A percentile compares a stretch with the other conserved stretches of the same genome.
Evolutionary conservation across 2,888 invertebrate genomes (phyloP).

Genomic region (Rambutsinella grinnellia): DNA sequence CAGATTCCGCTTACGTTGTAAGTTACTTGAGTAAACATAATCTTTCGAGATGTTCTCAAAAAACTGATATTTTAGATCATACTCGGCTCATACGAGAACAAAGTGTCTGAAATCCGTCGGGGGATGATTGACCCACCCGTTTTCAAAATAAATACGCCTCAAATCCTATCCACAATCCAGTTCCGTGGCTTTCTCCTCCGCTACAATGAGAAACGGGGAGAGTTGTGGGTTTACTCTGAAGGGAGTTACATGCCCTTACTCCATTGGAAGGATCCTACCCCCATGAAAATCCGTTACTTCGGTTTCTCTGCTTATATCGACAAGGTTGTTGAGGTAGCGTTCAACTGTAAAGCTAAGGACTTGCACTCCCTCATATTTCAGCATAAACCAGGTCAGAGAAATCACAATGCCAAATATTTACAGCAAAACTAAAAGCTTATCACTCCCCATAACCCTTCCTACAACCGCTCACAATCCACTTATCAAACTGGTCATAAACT

Average conservation of each 20-base stretch:
- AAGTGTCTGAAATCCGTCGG: constrained; percentile 54
- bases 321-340: constrained; percentile 49
- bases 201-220: constrained; percentile 46
- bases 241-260: constrained; percentile 75
- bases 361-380: constrained; percentile 46
- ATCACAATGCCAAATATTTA: not conserved
- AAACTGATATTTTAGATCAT: constrained; percentile 39
- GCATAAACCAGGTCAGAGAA: constrained; percentile 38
- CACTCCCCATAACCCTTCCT: constrained; percentile 43
- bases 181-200: constrained; percentile 55
- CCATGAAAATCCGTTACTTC: constrained; percentile 71
- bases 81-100: constrained; percentile 56
- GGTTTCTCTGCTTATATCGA: constrained; percentile 48
- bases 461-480: constrained; percentile 61
- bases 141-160: constrained; percentile 57
- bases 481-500: constrained; percentile 62
- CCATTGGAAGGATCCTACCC: constrained; percentile 74
- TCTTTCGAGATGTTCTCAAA: not conserved
- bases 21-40: constrained; percentile 11
- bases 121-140: constrained; percentile 16
- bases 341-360: constrained; percentile 58
- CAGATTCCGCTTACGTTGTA: constrained; percentile 52
- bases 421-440: not conserved
- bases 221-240: constrained; percentile 68
- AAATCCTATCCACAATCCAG: constrained; percentile 45